These are phyloP conservation scores for Channa argus DNA, from an alignment of 2,113 vertebrate genomes.

Conservation along the genomic window DNA sequence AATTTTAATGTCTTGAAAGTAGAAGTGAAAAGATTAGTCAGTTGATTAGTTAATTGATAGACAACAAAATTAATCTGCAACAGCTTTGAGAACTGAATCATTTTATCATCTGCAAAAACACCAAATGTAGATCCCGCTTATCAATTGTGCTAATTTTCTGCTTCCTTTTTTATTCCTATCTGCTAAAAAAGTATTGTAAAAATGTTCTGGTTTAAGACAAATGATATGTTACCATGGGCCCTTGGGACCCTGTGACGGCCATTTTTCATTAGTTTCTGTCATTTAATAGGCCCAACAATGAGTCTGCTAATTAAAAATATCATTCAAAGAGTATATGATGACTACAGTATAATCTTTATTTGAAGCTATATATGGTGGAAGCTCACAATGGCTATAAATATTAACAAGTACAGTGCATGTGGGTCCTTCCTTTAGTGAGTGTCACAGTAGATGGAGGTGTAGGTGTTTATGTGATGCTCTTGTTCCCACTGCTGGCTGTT, in stretches of 20 bases:
- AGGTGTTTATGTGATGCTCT: slow-evolving; percentile 38
- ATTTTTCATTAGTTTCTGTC: neutral
- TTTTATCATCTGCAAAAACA: too few relatives aligned
- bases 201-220: neutral
- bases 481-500: slow-evolving; percentile 35
- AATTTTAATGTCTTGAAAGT: neutral
- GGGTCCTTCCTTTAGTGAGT: neutral
- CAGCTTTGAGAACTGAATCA: neutral
- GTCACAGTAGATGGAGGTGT: slow-evolving; percentile 20
- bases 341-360: too few relatives aligned
- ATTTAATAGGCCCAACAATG: neutral
- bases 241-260: too few relatives aligned
- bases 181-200: too few relatives aligned
- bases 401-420: neutral
- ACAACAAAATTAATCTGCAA: neutral
- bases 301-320: neutral
- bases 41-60: neutral
- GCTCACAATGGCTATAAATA: too few relatives aligned
- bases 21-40: neutral
- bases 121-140: too few relatives aligned
- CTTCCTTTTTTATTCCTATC: too few relatives aligned
- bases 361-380: too few relatives aligned
- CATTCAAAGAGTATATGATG: too few relatives aligned
- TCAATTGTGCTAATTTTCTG: too few relatives aligned
- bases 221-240: neutral